phyloP scores from a whole-genome alignment of 2,797 vertebrate genomes.

The Ispidina lecontei region DNA sequence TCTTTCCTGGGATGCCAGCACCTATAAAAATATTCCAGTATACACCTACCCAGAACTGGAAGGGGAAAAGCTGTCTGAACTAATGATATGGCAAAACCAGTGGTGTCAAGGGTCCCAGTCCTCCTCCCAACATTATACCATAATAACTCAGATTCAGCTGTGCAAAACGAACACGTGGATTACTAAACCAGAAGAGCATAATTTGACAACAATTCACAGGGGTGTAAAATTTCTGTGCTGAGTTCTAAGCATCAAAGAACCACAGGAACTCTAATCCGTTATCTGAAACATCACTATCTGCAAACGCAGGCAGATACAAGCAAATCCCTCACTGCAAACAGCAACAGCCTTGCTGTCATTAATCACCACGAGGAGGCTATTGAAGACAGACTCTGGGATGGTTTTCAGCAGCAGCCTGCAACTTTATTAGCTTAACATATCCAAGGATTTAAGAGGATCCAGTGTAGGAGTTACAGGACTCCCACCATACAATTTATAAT shows the following conservation, averaged over 20 bases:
- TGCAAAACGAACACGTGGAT: background rate
- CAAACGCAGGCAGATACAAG: constrained; percentile 44
- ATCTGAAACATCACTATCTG: constrained; percentile 50
- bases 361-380: constrained; percentile 61
- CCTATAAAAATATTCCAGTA: background rate
- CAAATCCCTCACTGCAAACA: constrained; percentile 38
- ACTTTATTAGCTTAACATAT: constrained; percentile 62
- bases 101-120: background rate
- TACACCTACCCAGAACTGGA: background rate
- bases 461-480: constrained; percentile 24
- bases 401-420: constrained; percentile 55
- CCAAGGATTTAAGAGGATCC: constrained; percentile 46
- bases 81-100: background rate
- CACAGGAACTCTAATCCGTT: constrained; percentile 44
- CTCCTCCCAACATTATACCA: background rate
- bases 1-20: background rate
- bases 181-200: constrained; percentile 26
- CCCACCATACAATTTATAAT: constrained; percentile 8
- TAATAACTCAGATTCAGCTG: background rate
- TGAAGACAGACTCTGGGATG: constrained; percentile 59
- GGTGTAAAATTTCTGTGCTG: background rate
- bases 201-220: constrained; percentile 51
- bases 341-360: constrained; percentile 37
- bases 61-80: background rate
- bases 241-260: constrained; percentile 52